phyloP scores from a whole-genome alignment of 2,888 invertebrate genomes.

The Hecatera dysodea region DNA sequence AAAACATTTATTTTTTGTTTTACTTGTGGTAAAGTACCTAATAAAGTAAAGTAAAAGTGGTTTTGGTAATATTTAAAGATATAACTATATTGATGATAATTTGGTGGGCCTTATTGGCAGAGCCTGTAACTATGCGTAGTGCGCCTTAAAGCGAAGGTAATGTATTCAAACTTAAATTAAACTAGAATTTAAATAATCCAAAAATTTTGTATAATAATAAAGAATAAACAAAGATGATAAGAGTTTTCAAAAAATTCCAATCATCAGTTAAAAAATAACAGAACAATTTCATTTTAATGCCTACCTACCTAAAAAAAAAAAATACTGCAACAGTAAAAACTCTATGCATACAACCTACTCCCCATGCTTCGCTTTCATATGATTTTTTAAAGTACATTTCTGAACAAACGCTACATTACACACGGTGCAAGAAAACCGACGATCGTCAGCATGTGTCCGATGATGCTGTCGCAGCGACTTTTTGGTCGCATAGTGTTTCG shows the following conservation, averaged over 20 bases:
- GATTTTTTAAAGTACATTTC: slow-evolving; percentile 77
- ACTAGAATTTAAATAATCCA: neutral
- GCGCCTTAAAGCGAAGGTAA: neutral
- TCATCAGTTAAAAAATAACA: neutral
- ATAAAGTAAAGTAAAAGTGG: too few relatives aligned
- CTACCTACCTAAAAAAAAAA: slow-evolving; percentile 4
- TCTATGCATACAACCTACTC: slow-evolving; percentile 13
- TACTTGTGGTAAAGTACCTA: too few relatives aligned
- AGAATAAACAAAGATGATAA: neutral
- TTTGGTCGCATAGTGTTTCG: slow-evolving; percentile 75
- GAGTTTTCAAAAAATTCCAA: neutral
- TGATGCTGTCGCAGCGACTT: slow-evolving; percentile 80
- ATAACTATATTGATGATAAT: too few relatives aligned
- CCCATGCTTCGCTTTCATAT: slow-evolving; percentile 75
- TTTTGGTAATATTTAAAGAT: too few relatives aligned
- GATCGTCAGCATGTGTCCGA: slow-evolving; percentile 68
- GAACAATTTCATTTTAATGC: neutral
- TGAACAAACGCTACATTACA: slow-evolving; percentile 69
- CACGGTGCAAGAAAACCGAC: slow-evolving; percentile 58
- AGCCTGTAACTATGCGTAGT: neutral
- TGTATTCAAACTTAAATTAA: neutral
- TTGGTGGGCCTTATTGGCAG: too few relatives aligned
- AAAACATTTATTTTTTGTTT: neutral
- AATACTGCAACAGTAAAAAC: slow-evolving; percentile 4
- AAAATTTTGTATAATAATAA: too few relatives aligned